These are phyloP conservation scores for Andrena fulva DNA, from an alignment of 2,888 invertebrate species.

Conservation along the genomic window DNA sequence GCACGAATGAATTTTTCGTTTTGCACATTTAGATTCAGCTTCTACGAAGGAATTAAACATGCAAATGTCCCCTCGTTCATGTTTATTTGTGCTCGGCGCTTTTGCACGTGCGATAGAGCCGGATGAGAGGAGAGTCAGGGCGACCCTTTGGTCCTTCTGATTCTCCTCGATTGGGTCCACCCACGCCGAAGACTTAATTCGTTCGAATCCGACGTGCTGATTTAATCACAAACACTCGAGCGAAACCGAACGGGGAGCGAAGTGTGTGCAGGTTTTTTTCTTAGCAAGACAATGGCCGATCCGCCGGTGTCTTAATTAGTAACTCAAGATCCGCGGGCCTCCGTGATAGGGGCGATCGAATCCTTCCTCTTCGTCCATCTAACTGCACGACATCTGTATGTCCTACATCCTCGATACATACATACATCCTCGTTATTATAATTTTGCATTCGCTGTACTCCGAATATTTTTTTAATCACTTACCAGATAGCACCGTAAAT, in stretches of 20 bases:
- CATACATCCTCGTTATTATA: neutral
- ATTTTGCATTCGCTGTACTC: neutral
- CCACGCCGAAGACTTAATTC: slow-evolving; percentile 81
- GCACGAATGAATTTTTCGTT: slow-evolving; percentile 13
- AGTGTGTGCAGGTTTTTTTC: slow-evolving; percentile 70
- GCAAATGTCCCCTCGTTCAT: slow-evolving; percentile 32
- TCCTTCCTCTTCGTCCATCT: slow-evolving; percentile 38
- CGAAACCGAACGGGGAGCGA: slow-evolving; percentile 46
- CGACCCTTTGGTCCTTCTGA: slow-evolving; percentile 53
- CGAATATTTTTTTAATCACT: too few relatives aligned
- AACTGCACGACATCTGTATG: slow-evolving; percentile 23
- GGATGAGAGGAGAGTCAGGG: slow-evolving; percentile 32
- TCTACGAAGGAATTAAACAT: slow-evolving; percentile 36
- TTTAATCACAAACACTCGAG: slow-evolving; percentile 79
- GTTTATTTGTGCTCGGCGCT: slow-evolving; percentile 48
- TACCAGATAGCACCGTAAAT: too few relatives aligned
- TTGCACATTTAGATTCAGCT: slow-evolving; percentile 28
- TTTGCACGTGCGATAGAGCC: slow-evolving; percentile 51
- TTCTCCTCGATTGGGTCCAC: slow-evolving; percentile 74
- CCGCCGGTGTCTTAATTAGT: slow-evolving; percentile 83
- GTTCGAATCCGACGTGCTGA: slow-evolving; percentile 77
- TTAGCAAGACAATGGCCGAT: slow-evolving; percentile 80
- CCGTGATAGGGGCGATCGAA: slow-evolving; percentile 58
- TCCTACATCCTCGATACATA: neutral
- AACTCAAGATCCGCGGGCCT: slow-evolving; percentile 70